Evolutionary conservation across 2,888 invertebrate genomes (phyloP).

Genomic region (Lithosia quadra): DNA sequence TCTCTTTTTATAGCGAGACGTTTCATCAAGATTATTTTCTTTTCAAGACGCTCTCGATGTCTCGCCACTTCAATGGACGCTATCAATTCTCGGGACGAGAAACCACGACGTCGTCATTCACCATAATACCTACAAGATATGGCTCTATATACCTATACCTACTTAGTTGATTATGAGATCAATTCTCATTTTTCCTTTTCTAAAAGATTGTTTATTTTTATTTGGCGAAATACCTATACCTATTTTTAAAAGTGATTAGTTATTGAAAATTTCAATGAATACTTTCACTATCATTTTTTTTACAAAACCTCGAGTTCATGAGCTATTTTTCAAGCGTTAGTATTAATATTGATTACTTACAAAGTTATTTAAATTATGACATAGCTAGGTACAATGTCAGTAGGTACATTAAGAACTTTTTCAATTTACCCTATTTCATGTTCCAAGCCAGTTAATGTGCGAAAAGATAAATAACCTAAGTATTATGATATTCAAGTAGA

Average conservation of each 20-base stretch:
- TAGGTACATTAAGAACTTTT: not conserved
- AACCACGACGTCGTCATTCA: slow-evolving; percentile 45
- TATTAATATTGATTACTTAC: not conserved
- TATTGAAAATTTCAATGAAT: not conserved
- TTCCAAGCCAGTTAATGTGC: not conserved
- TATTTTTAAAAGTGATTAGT: not conserved
- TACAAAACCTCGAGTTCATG: not conserved
- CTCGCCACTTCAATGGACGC: slow-evolving; percentile 64
- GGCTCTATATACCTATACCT: not conserved
- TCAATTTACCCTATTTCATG: not conserved
- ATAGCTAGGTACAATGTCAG: no score
- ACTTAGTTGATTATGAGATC: not conserved
- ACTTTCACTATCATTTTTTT: no score
- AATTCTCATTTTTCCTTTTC: not conserved
- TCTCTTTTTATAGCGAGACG: slow-evolving; percentile 73
- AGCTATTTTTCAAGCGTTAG: not conserved
- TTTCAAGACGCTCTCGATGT: slow-evolving; percentile 69
- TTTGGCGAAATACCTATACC: no score
- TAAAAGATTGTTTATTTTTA: not conserved
- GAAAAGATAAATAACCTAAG: no score
- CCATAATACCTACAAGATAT: slow-evolving; percentile 30
- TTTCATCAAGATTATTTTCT: slow-evolving; percentile 82
- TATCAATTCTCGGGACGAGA: slow-evolving; percentile 63
- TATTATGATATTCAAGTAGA: not conserved
- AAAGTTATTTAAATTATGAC: not conserved